These are phyloP conservation scores for Mirza zaza DNA, from an alignment of 2,113 vertebrate genomes.

Conservation along the genomic window DNA sequence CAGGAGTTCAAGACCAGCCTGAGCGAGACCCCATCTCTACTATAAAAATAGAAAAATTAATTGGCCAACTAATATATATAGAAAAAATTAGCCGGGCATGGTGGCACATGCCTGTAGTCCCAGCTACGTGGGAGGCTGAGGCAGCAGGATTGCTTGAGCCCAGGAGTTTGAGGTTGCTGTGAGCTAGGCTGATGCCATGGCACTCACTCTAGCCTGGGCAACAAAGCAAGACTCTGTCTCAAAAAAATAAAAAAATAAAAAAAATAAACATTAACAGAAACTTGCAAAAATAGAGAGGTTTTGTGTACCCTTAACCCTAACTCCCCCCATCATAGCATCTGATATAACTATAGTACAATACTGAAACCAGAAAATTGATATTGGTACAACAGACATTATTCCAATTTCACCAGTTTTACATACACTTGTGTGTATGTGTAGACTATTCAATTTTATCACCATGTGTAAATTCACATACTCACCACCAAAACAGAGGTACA, in stretches of 20 bases:
- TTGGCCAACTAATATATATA: too few relatives aligned
- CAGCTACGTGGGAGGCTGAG: too few relatives aligned
- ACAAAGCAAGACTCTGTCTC: too few relatives aligned
- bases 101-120: too few relatives aligned
- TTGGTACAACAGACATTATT: neutral
- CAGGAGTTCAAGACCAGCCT: too few relatives aligned
- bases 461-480: neutral
- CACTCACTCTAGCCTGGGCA: too few relatives aligned
- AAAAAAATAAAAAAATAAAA: neutral
- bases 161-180: too few relatives aligned
- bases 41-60: too few relatives aligned
- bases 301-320: neutral
- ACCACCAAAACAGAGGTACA: neutral
- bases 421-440: neutral
- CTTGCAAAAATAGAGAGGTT: conserved; percentile 18
- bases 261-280: conserved; percentile 54
- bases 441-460: neutral
- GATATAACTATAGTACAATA: neutral
- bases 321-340: neutral
- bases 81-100: too few relatives aligned
- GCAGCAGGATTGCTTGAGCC: too few relatives aligned
- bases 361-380: neutral
- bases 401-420: neutral
- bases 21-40: too few relatives aligned
- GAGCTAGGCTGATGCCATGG: too few relatives aligned